Conservation (phyloP, 2,888 invertebrate species). For the Heliconius ismenius region DNA sequence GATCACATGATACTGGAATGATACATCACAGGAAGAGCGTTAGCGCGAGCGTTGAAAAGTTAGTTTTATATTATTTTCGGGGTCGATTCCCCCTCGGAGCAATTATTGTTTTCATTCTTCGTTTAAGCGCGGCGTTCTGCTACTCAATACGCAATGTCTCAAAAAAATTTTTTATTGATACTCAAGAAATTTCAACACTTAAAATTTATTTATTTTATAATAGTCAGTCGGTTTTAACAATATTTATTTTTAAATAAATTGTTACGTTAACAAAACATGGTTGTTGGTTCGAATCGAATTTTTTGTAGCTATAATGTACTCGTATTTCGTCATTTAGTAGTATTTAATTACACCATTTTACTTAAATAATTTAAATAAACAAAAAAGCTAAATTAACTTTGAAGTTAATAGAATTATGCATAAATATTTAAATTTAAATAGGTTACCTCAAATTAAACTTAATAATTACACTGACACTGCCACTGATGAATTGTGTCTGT, state of each 20-base stretch:
- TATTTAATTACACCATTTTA: neutral
- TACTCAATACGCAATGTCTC: no score
- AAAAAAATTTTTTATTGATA: neutral
- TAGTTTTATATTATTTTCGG: no score
- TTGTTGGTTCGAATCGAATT: constrained; percentile 9
- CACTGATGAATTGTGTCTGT: constrained; percentile 7
- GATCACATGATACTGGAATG: no score
- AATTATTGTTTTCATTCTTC: no score
- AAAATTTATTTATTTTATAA: neutral
- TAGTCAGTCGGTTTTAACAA: neutral
- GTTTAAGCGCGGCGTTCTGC: no score
- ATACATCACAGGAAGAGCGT: no score
- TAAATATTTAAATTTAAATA: neutral
- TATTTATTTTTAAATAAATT: constrained; percentile 1
- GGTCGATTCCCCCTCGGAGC: no score
- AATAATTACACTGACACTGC: constrained; percentile 20
- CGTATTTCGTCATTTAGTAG: neutral
- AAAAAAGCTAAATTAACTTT: neutral
- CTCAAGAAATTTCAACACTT: neutral
- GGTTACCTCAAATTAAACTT: constrained; percentile 10
- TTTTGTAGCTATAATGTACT: neutral
- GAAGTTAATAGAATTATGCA: neutral
- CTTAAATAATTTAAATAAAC: neutral
- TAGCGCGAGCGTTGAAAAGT: no score
- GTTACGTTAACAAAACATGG: neutral